phyloP scores from a whole-genome alignment of 2,888 invertebrate species.

The Drosophila leonis region DNA sequence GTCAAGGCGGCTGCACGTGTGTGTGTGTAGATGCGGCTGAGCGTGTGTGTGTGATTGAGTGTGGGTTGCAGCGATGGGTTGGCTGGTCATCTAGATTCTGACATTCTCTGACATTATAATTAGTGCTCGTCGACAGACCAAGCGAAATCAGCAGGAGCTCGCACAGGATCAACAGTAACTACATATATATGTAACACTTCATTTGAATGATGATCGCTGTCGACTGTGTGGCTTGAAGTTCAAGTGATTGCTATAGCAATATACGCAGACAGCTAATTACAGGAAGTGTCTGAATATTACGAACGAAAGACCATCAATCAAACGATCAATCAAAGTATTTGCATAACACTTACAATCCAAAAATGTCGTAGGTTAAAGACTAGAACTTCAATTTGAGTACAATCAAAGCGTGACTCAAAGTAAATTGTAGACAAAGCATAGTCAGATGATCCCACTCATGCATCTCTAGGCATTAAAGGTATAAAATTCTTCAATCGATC shows the following conservation, averaged over 20 bases:
- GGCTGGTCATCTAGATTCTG: slow-evolving; percentile 23
- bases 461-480: neutral
- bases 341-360: slow-evolving; percentile 30
- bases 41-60: slow-evolving; percentile 22
- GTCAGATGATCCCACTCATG: neutral
- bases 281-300: slow-evolving; percentile 6
- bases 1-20: slow-evolving; percentile 51
- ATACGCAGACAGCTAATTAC: slow-evolving; percentile 29
- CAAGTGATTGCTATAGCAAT: slow-evolving; percentile 12
- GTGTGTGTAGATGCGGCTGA: slow-evolving; percentile 19
- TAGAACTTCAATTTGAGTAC: neutral
- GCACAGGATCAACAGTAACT: slow-evolving; percentile 17
- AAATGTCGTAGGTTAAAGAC: neutral
- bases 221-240: slow-evolving; percentile 30
- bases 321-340: slow-evolving; percentile 44
- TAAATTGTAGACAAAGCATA: too few relatives aligned
- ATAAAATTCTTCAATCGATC: neutral
- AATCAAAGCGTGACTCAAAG: neutral
- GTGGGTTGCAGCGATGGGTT: slow-evolving; percentile 29
- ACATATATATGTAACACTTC: slow-evolving; percentile 40
- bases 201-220: slow-evolving; percentile 61
- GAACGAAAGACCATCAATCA: slow-evolving; percentile 43
- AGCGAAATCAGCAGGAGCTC: slow-evolving; percentile 37
- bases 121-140: slow-evolving; percentile 67
- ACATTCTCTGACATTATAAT: slow-evolving; percentile 67